Percentiles rank a stretch among this genome's conserved stretches.
These are phyloP conservation scores for Luperina nickerlii DNA, from an alignment of 2,888 invertebrate species.

Conservation along the genomic window DNA sequence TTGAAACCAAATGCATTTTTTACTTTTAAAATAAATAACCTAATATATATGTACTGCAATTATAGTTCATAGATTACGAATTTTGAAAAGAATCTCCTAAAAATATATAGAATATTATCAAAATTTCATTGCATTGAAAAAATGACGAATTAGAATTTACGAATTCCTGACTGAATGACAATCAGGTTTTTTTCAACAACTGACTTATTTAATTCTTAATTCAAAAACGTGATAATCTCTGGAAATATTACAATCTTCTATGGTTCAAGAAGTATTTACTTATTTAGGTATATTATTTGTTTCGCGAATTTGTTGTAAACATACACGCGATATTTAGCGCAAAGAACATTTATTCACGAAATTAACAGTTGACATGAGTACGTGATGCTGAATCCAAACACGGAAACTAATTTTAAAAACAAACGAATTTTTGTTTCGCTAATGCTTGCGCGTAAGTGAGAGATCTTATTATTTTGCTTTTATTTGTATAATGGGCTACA, in stretches of 20 bases:
- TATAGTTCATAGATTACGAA: neutral
- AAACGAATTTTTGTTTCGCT: no score
- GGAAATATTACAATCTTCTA: neutral
- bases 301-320: neutral
- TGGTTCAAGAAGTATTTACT: conserved; percentile 19
- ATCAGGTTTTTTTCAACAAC: neutral
- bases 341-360: no score
- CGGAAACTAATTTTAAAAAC: no score
- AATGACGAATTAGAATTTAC: neutral
- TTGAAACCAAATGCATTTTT: conserved; percentile 29
- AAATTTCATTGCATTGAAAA: conserved; percentile 6
- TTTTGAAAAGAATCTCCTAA: conserved; percentile 11
- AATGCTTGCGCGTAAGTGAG: neutral
- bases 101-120: neutral
- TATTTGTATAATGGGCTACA: neutral
- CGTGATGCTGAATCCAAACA: neutral
- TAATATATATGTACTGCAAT: neutral
- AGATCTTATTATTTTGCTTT: no score
- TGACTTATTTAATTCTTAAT: conserved; percentile 5
- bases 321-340: neutral
- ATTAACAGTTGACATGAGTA: neutral
- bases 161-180: conserved; percentile 7
- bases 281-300: neutral
- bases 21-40: neutral
- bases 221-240: conserved; percentile 5